Conservation (phyloP, 2,113 vertebrate genomes). For the Cheirogaleus medius region DNA sequence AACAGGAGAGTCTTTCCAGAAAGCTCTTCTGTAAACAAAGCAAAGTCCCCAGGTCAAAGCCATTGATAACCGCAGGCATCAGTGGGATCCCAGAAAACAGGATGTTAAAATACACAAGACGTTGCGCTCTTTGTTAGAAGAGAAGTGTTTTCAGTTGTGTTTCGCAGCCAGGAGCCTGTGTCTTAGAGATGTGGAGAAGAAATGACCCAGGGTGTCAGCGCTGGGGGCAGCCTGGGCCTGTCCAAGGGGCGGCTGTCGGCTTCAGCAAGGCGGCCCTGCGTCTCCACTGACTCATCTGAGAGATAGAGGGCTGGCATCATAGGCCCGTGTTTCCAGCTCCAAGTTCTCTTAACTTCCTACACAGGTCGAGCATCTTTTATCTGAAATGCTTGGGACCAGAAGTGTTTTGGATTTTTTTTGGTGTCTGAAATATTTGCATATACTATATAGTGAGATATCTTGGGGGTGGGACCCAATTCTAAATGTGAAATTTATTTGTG, state of each 20-base stretch:
- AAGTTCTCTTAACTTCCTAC: background rate
- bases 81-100: background rate
- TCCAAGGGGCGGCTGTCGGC: background rate
- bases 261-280: background rate
- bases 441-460: background rate
- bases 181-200: accelerated
- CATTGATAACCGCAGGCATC: background rate
- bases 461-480: background rate
- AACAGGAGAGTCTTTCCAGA: background rate
- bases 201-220: accelerated
- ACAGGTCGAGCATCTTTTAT: background rate
- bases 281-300: background rate
- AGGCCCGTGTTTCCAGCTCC: background rate
- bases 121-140: background rate
- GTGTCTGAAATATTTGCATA: background rate
- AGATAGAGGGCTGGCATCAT: background rate
- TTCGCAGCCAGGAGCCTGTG: background rate
- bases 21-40: background rate
- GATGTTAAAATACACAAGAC: background rate
- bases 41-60: background rate
- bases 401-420: background rate
- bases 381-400: background rate
- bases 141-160: background rate
- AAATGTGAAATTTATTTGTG: background rate
- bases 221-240: background rate